Evolutionary conservation across 2,888 invertebrate genomes (phyloP).

Genomic region (Drosophila picticornis): DNA sequence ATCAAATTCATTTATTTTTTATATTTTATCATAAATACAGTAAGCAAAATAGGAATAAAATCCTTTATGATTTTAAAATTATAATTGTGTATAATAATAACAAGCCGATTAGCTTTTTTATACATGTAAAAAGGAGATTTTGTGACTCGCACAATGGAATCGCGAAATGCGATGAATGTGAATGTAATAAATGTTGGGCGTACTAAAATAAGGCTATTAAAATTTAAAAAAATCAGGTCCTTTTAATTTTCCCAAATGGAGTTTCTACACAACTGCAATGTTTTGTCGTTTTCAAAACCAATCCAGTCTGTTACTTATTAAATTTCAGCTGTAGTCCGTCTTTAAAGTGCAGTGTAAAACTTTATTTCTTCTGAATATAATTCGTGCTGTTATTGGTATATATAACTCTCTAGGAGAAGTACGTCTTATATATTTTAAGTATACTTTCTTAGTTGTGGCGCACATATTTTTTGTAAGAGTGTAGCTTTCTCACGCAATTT

Average conservation of each 20-base stretch:
- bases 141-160: not conserved
- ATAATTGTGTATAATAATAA: no score
- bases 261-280: not conserved
- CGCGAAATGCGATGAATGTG: not conserved
- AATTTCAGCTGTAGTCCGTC: not conserved
- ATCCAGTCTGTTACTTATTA: not conserved
- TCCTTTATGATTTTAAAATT: not conserved
- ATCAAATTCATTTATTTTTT: not conserved
- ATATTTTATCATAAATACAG: not conserved
- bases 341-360: not conserved
- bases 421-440: not conserved
- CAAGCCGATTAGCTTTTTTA: not conserved
- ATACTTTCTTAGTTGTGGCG: not conserved
- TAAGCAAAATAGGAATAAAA: not conserved
- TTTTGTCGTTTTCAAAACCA: not conserved
- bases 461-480: not conserved
- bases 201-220: not conserved
- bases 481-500: constrained; percentile 57
- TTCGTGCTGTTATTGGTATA: not conserved
- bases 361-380: not conserved
- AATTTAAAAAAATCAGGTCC: not conserved
- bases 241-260: not conserved
- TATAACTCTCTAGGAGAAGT: not conserved
- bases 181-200: not conserved
- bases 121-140: not conserved